Conservation (phyloP, 1,140 invertebrate genomes). For the Frieseomelitta varia region DNA sequence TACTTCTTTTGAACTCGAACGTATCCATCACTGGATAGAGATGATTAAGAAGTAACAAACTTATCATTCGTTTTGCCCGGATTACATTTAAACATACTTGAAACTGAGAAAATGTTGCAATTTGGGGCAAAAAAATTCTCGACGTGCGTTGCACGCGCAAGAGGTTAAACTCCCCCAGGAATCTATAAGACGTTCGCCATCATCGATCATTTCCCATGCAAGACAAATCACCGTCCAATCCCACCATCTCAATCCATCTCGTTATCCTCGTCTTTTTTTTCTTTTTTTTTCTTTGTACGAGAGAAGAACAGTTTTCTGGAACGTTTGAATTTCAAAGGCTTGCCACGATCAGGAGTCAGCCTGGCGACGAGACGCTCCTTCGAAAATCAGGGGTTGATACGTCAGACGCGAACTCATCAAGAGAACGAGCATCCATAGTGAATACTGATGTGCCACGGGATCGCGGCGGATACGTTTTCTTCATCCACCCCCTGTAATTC, state of each 20-base stretch:
- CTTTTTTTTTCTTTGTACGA: background rate
- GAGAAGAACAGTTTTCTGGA: conserved; percentile 40
- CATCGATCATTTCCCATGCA: background rate
- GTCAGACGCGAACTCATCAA: conserved; percentile 76
- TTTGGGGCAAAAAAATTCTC: too few species aligned
- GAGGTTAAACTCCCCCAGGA: background rate
- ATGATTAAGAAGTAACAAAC: too few species aligned
- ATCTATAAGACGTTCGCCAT: background rate
- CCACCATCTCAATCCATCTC: conserved; percentile 3
- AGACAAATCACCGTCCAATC: background rate
- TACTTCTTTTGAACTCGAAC: too few species aligned
- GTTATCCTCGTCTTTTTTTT: conserved; percentile 9
- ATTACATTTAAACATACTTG: too few species aligned
- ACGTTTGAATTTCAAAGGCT: conserved; percentile 45
- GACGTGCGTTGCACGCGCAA: too few species aligned
- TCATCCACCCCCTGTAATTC: conserved; percentile 14
- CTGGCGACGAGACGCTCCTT: conserved; percentile 37
- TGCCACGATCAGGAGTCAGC: conserved; percentile 10
- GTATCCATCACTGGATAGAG: too few species aligned
- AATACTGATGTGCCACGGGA: conserved; percentile 75
- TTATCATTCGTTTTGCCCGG: too few species aligned
- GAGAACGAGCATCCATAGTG: conserved; percentile 71
- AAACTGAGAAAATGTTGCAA: too few species aligned
- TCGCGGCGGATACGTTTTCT: background rate
- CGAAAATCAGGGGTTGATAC: conserved; percentile 65